Percentiles rank a stretch among this genome's conserved stretches.
Conservation (phyloP, 2,888 invertebrate species). For the Epinotia nisella region DNA sequence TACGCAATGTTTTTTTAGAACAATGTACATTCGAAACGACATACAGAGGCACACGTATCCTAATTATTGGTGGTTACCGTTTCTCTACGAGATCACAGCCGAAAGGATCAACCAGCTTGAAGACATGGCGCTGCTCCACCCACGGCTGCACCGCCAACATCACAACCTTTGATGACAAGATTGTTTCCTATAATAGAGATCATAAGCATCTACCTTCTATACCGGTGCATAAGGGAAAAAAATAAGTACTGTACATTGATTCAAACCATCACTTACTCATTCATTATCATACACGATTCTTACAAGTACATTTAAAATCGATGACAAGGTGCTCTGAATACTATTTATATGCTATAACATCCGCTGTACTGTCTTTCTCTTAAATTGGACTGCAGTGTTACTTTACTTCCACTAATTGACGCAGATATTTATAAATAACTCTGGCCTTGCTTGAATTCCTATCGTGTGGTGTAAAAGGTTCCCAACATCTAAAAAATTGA, state of each 20-base stretch:
- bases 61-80: constrained; percentile 12
- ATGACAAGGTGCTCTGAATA: no score
- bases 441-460: no score
- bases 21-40: constrained; percentile 8
- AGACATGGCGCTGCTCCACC: constrained; percentile 47
- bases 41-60: constrained; percentile 9
- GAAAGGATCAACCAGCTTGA: neutral
- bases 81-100: constrained; percentile 10
- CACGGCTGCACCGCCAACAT: constrained; percentile 47
- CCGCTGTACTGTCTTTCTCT: no score
- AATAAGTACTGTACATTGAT: neutral
- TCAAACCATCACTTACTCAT: no score
- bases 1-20: neutral
- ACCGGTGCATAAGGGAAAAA: neutral
- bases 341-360: no score
- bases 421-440: no score
- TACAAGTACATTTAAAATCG: no score
- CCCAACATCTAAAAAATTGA: no score
- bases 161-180: constrained; percentile 13
- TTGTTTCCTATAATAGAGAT: neutral
- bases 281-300: no score
- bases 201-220: constrained; percentile 15
- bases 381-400: no score
- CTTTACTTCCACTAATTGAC: no score
- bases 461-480: no score